Evolutionary conservation across 2,797 vertebrate species (phyloP).

Genomic region (Eulemur coronatus): DNA sequence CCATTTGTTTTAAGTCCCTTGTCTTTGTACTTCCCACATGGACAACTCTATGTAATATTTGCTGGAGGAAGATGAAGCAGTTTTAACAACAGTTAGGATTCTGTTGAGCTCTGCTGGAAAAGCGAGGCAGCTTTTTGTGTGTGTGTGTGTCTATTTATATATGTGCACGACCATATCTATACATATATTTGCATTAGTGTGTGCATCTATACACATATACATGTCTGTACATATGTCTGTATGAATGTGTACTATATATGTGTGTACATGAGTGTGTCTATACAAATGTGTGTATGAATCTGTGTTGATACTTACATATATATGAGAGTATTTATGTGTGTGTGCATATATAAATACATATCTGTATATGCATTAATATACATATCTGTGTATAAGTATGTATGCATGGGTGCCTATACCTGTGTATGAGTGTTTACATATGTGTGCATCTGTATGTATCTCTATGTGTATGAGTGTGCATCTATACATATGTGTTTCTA

Average conservation of each 20-base stretch:
- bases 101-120: neutral
- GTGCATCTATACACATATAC: neutral
- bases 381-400: neutral
- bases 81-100: neutral
- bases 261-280: neutral
- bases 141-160: neutral
- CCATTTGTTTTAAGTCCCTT: neutral
- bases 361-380: neutral
- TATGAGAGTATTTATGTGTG: neutral
- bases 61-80: neutral
- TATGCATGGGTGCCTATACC: neutral
- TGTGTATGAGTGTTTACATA: neutral
- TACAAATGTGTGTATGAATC: neutral
- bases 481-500: neutral
- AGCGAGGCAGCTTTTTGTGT: neutral
- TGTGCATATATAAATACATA: neutral
- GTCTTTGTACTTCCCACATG: neutral
- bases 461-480: neutral
- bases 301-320: neutral
- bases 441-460: neutral
- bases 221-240: neutral
- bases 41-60: neutral
- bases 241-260: neutral
- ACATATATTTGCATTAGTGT: neutral
- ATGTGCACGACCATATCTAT: neutral